Conservation (phyloP, 2,113 vertebrate genomes). For the Odocoileus virginianus region DNA sequence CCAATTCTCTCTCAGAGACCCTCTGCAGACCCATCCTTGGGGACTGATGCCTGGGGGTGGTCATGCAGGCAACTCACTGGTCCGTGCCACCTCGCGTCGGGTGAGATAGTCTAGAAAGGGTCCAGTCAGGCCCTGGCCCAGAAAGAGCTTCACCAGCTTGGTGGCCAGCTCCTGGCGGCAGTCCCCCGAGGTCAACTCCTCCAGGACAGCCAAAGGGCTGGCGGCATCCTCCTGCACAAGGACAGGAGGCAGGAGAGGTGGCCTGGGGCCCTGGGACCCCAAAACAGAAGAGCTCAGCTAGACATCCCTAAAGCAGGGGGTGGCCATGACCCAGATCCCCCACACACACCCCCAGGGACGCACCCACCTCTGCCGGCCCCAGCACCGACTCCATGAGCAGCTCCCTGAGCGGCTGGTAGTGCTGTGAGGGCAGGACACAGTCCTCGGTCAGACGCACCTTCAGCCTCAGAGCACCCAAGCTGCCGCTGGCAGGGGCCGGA, state of each 20-base stretch:
- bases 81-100: conserved; percentile 87
- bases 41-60: neutral
- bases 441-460: conserved; percentile 89
- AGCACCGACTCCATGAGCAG: conserved; percentile 88
- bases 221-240: conserved; percentile 77
- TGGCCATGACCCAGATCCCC: rapidly evolving
- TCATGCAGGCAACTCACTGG: conserved; percentile 80
- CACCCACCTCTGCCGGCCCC: conserved; percentile 79
- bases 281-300: neutral
- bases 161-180: conserved; percentile 91
- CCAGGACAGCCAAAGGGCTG: conserved; percentile 87
- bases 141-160: conserved; percentile 92
- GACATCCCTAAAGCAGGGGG: too few relatives aligned
- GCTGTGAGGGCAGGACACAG: conserved; percentile 82
- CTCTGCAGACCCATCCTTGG: neutral
- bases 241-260: neutral
- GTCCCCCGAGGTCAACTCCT: conserved; percentile 88
- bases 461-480: conserved; percentile 89
- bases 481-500: conserved; percentile 74
- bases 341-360: rapidly evolving
- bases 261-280: neutral
- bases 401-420: conserved; percentile 88
- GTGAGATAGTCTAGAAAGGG: conserved; percentile 91
- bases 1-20: neutral
- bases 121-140: conserved; percentile 87